These are phyloP conservation scores for Nephrotoma guestfalica DNA, from an alignment of 2,888 invertebrate species.

Conservation along the genomic window DNA sequence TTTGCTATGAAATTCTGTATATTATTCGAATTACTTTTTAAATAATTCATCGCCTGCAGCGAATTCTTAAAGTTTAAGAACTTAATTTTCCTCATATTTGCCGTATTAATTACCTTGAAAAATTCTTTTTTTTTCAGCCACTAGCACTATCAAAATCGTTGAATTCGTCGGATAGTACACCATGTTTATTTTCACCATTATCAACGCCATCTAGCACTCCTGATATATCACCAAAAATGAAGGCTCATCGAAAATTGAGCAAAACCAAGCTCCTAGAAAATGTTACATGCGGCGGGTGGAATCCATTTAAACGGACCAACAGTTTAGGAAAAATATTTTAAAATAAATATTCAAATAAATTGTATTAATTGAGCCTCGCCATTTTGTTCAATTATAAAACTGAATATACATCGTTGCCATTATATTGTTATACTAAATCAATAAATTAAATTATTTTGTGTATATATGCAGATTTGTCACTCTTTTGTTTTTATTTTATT, in stretches of 20 bases:
- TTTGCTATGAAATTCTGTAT: too few relatives aligned
- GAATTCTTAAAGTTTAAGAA: too few relatives aligned
- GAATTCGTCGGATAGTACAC: conserved; percentile 29
- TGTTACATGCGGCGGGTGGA: conserved; percentile 30
- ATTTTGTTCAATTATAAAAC: neutral
- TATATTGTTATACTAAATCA: neutral
- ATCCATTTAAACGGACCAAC: conserved; percentile 31
- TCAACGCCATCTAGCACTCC: conserved; percentile 31
- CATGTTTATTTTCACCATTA: conserved; percentile 21
- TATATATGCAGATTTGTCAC: neutral
- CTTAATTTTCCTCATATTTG: too few relatives aligned
- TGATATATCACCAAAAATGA: conserved; percentile 27
- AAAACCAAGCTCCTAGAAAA: conserved; percentile 27
- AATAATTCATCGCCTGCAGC: too few relatives aligned
- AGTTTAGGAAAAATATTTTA: conserved; percentile 30
- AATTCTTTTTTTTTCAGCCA: conserved; percentile 18
- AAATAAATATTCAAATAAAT: neutral
- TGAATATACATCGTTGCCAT: conserved; percentile 1
- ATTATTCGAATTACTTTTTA: too few relatives aligned
- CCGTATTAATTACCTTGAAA: neutral
- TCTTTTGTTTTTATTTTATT: neutral
- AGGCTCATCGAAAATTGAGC: conserved; percentile 24
- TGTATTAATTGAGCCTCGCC: neutral
- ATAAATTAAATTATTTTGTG: neutral
- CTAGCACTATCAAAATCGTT: conserved; percentile 23